Conservation (phyloP, 2,888 invertebrate genomes). For the Ichneumoninae sp. region DNA sequence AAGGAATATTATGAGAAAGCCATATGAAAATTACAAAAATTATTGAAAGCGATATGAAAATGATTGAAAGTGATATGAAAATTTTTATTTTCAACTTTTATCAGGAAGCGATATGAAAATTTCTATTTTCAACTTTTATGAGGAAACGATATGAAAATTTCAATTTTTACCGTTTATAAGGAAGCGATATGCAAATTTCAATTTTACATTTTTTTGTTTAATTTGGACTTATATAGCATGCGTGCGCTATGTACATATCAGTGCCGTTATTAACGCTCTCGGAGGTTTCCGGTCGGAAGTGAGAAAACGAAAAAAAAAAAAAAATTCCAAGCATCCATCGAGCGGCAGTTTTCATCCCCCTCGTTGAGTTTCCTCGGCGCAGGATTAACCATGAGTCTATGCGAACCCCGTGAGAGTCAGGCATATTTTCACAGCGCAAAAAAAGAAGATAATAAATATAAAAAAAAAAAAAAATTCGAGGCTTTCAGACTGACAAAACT, state of each 20-base stretch:
- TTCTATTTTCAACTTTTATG: too few species aligned
- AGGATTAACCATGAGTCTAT: conserved; percentile 41
- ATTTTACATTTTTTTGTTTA: background rate
- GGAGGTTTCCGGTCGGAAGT: conserved; percentile 21
- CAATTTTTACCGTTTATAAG: too few species aligned
- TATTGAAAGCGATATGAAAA: too few species aligned
- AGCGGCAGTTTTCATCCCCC: conserved; percentile 23
- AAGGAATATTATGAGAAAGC: too few species aligned
- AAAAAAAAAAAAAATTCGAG: background rate
- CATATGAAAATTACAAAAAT: too few species aligned
- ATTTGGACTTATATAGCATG: background rate
- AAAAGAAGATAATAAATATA: conserved; percentile 4
- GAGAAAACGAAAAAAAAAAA: conserved; percentile 15
- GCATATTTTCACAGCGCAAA: conserved; percentile 13
- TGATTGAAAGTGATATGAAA: too few species aligned
- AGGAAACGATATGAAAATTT: too few species aligned
- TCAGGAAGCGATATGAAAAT: background rate
- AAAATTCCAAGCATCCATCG: conserved; percentile 1
- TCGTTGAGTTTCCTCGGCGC: conserved; percentile 9
- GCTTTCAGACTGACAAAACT: conserved; percentile 16
- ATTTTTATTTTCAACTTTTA: too few species aligned
- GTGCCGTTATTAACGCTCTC: conserved; percentile 45
- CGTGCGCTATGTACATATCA: background rate
- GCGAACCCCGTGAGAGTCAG: conserved; percentile 14
- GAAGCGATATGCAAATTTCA: background rate